Percentiles rank a stretch among this genome's conserved stretches.
Conservation (phyloP, 2,113 vertebrate species). For the Galbula dea region DNA sequence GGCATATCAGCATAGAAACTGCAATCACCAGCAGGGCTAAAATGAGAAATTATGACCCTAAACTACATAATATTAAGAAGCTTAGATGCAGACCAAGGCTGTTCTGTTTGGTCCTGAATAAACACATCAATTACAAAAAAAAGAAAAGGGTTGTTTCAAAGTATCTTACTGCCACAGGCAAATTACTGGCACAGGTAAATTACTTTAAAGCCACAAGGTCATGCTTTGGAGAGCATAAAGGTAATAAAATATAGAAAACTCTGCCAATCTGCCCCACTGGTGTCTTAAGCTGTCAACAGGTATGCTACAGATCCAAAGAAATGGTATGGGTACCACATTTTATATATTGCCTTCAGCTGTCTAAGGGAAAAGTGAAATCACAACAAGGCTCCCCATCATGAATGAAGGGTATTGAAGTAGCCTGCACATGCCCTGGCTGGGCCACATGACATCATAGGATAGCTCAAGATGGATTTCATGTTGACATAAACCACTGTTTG, state of each 20-base stretch:
- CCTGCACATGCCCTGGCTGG: not conserved
- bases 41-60: not conserved
- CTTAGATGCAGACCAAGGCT: not conserved
- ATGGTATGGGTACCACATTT: slow-evolving; percentile 54
- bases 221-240: not conserved
- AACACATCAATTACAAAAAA: not conserved
- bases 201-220: not conserved
- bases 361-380: slow-evolving; percentile 65
- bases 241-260: not conserved
- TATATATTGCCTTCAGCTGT: slow-evolving; percentile 37
- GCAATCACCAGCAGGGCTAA: not conserved
- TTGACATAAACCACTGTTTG: slow-evolving; percentile 59
- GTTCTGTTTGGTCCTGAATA: not conserved
- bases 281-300: slow-evolving; percentile 50
- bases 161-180: not conserved
- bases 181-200: not conserved
- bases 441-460: slow-evolving; percentile 66
- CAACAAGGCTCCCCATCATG: slow-evolving; percentile 46
- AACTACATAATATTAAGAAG: not conserved
- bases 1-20: not conserved
- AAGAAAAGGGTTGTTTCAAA: not conserved
- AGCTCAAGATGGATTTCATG: slow-evolving; percentile 68
- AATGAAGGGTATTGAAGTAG: slow-evolving; percentile 68
- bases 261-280: not conserved
- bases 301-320: slow-evolving; percentile 55